Conservation (phyloP, 1,140 invertebrate genomes). For the Drosophila navojoa region DNA sequence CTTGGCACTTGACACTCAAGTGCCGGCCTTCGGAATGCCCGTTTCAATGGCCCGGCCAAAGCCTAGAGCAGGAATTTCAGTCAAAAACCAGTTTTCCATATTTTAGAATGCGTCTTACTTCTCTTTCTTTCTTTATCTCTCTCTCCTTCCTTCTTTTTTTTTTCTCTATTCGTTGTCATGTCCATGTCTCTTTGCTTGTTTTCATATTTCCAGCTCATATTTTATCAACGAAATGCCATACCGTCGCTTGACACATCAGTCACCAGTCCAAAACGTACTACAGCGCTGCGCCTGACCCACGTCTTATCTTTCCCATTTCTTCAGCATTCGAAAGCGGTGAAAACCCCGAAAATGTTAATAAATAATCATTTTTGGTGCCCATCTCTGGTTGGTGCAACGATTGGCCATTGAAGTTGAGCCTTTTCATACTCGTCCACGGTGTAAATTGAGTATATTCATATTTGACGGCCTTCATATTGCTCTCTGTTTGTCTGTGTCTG, state of each 20-base stretch:
- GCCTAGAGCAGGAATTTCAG: constrained; percentile 45
- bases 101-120: constrained; percentile 59
- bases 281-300: constrained; percentile 40
- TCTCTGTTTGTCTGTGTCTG: no score
- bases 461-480: no score
- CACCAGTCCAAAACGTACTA: constrained; percentile 15
- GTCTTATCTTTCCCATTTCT: constrained; percentile 61
- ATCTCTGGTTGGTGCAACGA: constrained; percentile 13
- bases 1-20: constrained; percentile 71
- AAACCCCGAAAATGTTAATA: constrained; percentile 61
- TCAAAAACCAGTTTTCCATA: constrained; percentile 73
- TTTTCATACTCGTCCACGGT: constrained; percentile 6
- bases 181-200: constrained; percentile 31
- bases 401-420: constrained; percentile 13
- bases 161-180: no score
- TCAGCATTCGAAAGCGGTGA: constrained; percentile 33
- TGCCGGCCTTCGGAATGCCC: constrained; percentile 31
- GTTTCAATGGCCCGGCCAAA: background rate
- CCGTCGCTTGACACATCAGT: constrained; percentile 50
- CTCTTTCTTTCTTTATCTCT: no score
- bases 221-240: constrained; percentile 57
- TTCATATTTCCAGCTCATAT: constrained; percentile 67
- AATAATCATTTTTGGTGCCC: constrained; percentile 42
- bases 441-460: no score
- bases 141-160: constrained; percentile 3